phyloP scores from a whole-genome alignment of 2,888 invertebrate species.

The Eledona agricola region DNA sequence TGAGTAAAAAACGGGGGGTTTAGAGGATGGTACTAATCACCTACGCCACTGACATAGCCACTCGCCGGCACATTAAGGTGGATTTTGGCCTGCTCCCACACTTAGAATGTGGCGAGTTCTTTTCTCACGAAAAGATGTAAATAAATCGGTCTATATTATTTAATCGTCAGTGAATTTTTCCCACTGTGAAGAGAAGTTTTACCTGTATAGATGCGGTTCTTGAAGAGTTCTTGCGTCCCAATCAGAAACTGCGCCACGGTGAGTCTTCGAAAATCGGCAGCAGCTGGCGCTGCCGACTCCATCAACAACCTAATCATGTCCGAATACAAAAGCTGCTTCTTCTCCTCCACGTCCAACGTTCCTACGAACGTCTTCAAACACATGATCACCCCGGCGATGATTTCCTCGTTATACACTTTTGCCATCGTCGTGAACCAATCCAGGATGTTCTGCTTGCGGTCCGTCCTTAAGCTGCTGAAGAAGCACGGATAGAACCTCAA shows the following conservation, averaged over 20 bases:
- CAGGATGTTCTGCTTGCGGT: constrained; percentile 39
- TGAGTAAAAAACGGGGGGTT: too few species aligned
- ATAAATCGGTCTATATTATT: too few species aligned
- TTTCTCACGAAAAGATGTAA: too few species aligned
- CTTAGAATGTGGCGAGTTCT: too few species aligned
- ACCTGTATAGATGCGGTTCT: constrained; percentile 11
- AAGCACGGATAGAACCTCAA: constrained; percentile 51
- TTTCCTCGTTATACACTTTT: constrained; percentile 51
- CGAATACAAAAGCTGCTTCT: constrained; percentile 38
- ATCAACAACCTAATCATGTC: constrained; percentile 47
- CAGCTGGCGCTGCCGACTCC: constrained; percentile 50
- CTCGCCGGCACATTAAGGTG: too few species aligned
- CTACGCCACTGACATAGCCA: too few species aligned
- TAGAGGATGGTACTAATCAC: too few species aligned
- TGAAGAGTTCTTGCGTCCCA: constrained; percentile 37
- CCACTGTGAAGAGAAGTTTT: too few species aligned
- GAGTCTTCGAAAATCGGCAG: constrained; percentile 50
- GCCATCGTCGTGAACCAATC: constrained; percentile 50
- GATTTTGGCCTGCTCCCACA: too few species aligned
- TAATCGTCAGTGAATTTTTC: too few species aligned
- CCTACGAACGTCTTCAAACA: constrained; percentile 51
- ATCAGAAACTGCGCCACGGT: constrained; percentile 45
- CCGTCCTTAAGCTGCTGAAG: not conserved
- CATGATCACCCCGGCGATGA: constrained; percentile 52
- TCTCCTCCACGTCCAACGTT: constrained; percentile 46